Conservation (phyloP, 64 coral and sea anemone genomes). For the Stichodactyla mertensii region DNA sequence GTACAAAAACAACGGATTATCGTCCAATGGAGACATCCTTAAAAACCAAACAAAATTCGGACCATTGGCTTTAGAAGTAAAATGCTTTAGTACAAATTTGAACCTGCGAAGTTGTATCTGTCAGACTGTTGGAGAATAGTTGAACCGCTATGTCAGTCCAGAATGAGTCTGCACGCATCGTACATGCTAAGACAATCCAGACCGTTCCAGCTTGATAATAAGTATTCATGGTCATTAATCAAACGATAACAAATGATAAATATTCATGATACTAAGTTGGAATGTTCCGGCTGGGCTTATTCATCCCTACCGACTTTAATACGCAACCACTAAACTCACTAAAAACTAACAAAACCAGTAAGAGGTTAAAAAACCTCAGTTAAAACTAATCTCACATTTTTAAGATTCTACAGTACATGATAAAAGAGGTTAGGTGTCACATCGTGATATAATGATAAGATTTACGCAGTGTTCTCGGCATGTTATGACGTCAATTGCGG, state of each 20-base stretch:
- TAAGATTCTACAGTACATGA: no score
- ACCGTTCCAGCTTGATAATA: neutral
- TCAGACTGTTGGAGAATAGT: neutral
- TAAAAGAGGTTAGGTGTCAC: no score
- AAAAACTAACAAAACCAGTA: no score
- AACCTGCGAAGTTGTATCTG: neutral
- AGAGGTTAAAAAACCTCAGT: no score
- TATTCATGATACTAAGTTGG: neutral
- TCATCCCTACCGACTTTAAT: no score
- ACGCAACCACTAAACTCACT: no score
- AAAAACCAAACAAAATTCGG: neutral
- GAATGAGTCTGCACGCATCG: neutral
- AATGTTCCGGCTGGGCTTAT: no score
- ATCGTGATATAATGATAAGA: no score
- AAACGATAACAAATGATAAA: neutral
- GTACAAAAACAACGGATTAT: neutral
- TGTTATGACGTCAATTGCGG: no score
- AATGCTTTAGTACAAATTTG: neutral
- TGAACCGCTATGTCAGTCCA: no score
- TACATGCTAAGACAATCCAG: neutral
- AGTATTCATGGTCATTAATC: neutral
- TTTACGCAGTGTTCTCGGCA: no score
- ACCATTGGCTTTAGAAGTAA: neutral
- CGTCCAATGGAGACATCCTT: neutral
- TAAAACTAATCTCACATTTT: no score